Conservation (phyloP, 2,113 vertebrate species). For the Trinectes maculatus region DNA sequence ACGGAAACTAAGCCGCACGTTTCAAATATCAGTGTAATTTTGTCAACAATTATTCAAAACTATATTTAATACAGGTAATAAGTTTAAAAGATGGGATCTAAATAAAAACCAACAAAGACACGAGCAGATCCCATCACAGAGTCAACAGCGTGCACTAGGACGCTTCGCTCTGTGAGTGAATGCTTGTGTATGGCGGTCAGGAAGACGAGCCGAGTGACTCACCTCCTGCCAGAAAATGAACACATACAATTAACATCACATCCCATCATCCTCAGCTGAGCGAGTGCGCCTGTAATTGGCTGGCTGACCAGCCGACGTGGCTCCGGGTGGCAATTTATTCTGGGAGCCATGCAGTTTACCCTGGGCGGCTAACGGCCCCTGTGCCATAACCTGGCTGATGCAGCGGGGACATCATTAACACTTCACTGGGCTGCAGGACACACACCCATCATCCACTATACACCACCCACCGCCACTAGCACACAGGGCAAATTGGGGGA, state of each 20-base stretch:
- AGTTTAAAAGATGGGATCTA: background rate
- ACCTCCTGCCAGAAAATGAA: constrained; percentile 80
- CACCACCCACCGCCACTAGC: constrained; percentile 61
- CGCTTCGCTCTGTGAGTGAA: constrained; percentile 17
- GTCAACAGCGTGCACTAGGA: constrained; percentile 27
- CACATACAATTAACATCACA: constrained; percentile 81
- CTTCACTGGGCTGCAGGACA: constrained; percentile 79
- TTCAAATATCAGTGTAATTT: constrained; percentile 11
- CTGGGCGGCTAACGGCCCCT: constrained; percentile 76
- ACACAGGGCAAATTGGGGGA: constrained; percentile 56
- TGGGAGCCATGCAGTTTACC: constrained; percentile 75
- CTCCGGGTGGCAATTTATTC: constrained; percentile 82
- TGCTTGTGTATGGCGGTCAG: constrained; percentile 51
- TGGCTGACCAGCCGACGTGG: constrained; percentile 79
- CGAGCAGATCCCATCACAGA: constrained; percentile 1
- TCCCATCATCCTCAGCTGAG: constrained; percentile 80
- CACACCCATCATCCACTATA: constrained; percentile 63
- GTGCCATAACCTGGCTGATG: constrained; percentile 79
- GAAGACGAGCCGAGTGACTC: constrained; percentile 77
- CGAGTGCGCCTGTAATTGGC: constrained; percentile 79
- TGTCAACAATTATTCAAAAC: constrained; percentile 6
- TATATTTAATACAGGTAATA: background rate
- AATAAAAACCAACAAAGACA: background rate
- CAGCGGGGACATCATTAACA: constrained; percentile 80
- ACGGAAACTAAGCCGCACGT: constrained; percentile 17